phyloP scores from a whole-genome alignment of 1,140 invertebrate species.

The Ganaspis sp. region DNA sequence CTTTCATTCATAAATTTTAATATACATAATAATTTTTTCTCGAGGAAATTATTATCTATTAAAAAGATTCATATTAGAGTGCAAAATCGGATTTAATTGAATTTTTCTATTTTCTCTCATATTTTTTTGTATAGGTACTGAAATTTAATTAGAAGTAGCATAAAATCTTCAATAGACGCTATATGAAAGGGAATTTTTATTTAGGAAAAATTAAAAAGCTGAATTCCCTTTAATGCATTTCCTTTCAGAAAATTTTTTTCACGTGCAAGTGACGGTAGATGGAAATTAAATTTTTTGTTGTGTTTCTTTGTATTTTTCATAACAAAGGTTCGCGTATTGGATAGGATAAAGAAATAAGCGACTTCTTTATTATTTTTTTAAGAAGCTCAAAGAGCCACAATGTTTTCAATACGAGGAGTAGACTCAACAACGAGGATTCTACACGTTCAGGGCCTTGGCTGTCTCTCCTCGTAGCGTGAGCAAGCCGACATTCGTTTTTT shows the following conservation, averaged over 20 bases:
- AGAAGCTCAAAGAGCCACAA: constrained; percentile 20
- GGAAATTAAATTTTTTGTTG: too few relatives aligned
- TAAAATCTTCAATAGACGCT: too few relatives aligned
- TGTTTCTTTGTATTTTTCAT: not conserved
- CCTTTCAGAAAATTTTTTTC: too few relatives aligned
- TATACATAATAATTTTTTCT: too few relatives aligned
- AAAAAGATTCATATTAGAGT: not conserved
- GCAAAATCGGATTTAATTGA: constrained; percentile 38
- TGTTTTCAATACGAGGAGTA: constrained; percentile 44
- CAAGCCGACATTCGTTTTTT: constrained; percentile 68
- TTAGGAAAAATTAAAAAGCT: too few relatives aligned
- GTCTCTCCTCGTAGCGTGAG: constrained; percentile 29
- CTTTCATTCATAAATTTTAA: too few relatives aligned
- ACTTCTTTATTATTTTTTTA: not conserved
- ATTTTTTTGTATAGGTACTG: constrained; percentile 41
- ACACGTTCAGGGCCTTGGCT: constrained; percentile 46
- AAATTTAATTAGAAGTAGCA: not conserved
- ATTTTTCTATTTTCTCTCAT: too few relatives aligned
- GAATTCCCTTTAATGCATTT: too few relatives aligned
- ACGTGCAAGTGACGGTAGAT: too few relatives aligned
- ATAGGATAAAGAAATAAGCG: not conserved
- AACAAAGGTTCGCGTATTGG: not conserved
- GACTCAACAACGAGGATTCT: constrained; percentile 38
- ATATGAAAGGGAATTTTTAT: too few relatives aligned
- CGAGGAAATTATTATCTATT: too few relatives aligned